Conservation (phyloP, 2,797 vertebrate species). For the Enteromius viviparus region DNA sequence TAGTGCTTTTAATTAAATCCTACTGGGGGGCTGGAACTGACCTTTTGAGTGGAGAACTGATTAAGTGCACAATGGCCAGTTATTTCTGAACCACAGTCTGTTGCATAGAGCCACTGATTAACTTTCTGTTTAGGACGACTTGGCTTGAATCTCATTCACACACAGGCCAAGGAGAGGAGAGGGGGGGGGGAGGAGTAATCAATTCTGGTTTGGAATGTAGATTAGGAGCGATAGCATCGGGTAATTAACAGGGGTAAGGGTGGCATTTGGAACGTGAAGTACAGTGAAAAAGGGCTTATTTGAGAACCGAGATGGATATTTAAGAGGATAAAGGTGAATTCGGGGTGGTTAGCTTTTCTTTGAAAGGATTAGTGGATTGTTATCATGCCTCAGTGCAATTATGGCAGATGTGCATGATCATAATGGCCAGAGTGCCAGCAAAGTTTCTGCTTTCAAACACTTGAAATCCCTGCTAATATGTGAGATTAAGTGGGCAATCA, state of each 20-base stretch:
- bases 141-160: constrained; percentile 81
- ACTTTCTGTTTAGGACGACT: constrained; percentile 83
- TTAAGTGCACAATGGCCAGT: constrained; percentile 83
- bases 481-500: neutral
- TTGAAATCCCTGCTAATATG: constrained; percentile 7
- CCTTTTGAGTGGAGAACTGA: constrained; percentile 81
- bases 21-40: constrained; percentile 77
- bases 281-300: constrained; percentile 79
- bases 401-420: constrained; percentile 22
- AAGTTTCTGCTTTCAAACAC: constrained; percentile 18
- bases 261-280: constrained; percentile 78
- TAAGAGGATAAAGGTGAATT: constrained; percentile 79
- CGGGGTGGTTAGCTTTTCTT: constrained; percentile 74
- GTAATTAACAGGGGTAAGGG: constrained; percentile 85
- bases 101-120: constrained; percentile 72
- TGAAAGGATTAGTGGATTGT: constrained; percentile 80
- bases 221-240: constrained; percentile 87
- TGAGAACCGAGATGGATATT: constrained; percentile 82
- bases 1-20: constrained; percentile 85
- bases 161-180: constrained; percentile 49
- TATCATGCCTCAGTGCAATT: constrained; percentile 63
- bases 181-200: constrained; percentile 72
- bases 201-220: constrained; percentile 75
- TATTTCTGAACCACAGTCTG: constrained; percentile 77
- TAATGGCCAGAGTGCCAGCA: constrained; percentile 16